Base-by-base conservation (phyloP, 2,113 vertebrate genomes). In the Barbus barbus region DNA sequence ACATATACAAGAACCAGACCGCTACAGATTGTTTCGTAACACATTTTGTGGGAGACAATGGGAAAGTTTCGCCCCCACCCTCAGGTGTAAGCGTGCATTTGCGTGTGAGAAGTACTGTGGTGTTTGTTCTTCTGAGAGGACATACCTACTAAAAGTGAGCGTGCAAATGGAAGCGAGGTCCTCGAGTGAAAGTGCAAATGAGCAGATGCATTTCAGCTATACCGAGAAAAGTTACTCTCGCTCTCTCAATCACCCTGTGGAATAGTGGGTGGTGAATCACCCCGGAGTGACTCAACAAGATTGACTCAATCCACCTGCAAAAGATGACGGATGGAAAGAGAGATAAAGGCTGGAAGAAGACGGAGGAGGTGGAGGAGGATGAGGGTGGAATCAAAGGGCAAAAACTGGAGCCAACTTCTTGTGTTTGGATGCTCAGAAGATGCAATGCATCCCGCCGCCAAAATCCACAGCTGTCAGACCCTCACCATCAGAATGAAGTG, bases 261-360 rank as follows among this genome's bases (percentile, higher is more conserved):
- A 41, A 67, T 24, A 67, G 79, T 71, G 46, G 79, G 79, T 31
- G 63, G 61, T 81, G 26, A 67, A 81, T 63, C 82, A 77, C 78
- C 44, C 69, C 41, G 6, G 41, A 73, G 81, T 88, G 83, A 87
- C 83, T 89, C 88, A 87, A 69, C n/a, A 56, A 56, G 38, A 78
- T 80, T 48, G 86, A 86, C 69, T 88, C 83, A 89, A 85, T 84
- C 81, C 87, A 89, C 89, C 88, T 87, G 85, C 80, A 75, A 26
- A 24, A 84, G 67, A 75, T 76, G 87, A 76, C 12, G 82, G 85
- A 84, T 65, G 74, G 38, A 82, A 75, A 71, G n/a, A 5, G 26
- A 60, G 71, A 33, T 44, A 81, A 53, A 65, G 65, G 33, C 53
- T 81, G 33, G 4, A 31, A 7, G 69, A 80, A n/a, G 11, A 71